Conservation (phyloP, 2,888 invertebrate species). For the Horisme vitalbata region DNA sequence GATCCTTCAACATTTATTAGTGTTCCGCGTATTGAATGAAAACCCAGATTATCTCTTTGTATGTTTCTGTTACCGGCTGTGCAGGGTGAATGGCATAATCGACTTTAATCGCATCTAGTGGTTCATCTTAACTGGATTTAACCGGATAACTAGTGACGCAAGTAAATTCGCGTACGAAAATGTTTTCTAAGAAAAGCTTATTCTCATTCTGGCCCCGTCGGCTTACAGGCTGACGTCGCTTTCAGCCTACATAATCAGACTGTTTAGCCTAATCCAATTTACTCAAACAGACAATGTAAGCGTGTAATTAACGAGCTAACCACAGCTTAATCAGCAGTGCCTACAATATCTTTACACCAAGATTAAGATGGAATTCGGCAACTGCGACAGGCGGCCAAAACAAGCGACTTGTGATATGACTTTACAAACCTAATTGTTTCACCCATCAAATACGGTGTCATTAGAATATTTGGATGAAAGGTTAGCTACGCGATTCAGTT, state of each 20-base stretch:
- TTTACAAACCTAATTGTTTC: background rate
- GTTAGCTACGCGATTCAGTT: too few species aligned
- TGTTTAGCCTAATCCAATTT: constrained; percentile 29
- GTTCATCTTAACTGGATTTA: too few species aligned
- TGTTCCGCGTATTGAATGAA: constrained; percentile 33
- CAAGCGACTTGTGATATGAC: background rate
- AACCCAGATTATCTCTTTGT: constrained; percentile 31
- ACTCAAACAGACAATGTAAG: constrained; percentile 27
- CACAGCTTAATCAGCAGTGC: constrained; percentile 31
- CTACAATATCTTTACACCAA: constrained; percentile 15
- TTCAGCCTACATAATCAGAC: constrained; percentile 16
- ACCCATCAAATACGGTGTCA: too few species aligned
- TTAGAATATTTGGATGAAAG: too few species aligned
- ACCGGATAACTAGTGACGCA: too few species aligned
- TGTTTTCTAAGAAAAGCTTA: too few species aligned
- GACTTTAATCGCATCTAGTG: too few species aligned
- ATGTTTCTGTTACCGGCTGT: constrained; percentile 10
- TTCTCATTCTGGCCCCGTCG: constrained; percentile 10
- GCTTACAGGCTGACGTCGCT: constrained; percentile 10
- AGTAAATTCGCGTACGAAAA: too few species aligned
- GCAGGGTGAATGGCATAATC: constrained; percentile 12
- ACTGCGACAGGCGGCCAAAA: background rate
- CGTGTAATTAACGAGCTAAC: constrained; percentile 33
- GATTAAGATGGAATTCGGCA: constrained; percentile 3
- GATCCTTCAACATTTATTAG: constrained; percentile 40